phyloP scores from a whole-genome alignment of 2,888 invertebrate species.

The Cantharis flavilabris region DNA sequence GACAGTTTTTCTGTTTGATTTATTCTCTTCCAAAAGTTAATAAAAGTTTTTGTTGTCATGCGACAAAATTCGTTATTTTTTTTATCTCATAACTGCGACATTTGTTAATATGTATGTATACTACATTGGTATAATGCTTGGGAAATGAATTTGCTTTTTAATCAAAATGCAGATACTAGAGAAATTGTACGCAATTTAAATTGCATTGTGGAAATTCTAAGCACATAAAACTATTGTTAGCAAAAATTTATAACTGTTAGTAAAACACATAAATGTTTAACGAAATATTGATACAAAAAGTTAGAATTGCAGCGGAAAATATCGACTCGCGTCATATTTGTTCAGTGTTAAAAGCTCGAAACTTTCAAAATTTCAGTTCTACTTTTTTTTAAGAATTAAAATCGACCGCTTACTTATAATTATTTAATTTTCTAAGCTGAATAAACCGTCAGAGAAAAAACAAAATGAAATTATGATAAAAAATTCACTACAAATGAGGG shows the following conservation, averaged over 20 bases:
- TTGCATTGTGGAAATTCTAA: background rate
- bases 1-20: background rate
- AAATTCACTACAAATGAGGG: background rate
- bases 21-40: background rate
- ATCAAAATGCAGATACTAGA: background rate
- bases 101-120: background rate
- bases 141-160: background rate
- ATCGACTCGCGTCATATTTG: background rate
- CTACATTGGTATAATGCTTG: background rate
- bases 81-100: background rate
- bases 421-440: background rate
- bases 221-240: background rate
- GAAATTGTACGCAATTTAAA: background rate
- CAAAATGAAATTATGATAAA: background rate
- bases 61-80: background rate
- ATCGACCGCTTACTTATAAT: no score
- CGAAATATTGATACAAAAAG: background rate
- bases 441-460: background rate
- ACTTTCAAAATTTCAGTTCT: no score
- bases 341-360: background rate
- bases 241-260: no score
- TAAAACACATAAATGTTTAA: background rate
- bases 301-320: background rate
- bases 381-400: no score
- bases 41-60: background rate